Evolutionary conservation across 2,113 vertebrate species (phyloP), one percentile per base, ranked within the genome.

Genomic region (Panthera uncia): DNA sequence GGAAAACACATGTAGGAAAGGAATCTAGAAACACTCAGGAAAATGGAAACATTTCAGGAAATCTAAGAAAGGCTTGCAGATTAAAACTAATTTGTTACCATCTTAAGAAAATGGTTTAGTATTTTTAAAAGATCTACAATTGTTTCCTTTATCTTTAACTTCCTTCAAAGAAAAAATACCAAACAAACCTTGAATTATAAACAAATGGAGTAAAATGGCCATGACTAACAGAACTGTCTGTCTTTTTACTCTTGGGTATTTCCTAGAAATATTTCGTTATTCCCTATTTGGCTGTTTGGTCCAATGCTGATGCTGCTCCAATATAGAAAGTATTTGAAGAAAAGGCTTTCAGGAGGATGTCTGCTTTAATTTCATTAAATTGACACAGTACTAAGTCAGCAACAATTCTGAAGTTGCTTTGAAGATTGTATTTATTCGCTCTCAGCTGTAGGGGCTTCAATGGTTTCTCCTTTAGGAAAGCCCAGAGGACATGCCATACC

Each of bases 401-500:
- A 71, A 48, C 69, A 81, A 81, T 84, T 38, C 8, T 48, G 33
- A 91, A 71, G 52, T 57, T 29, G 41, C 55, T 92, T 5, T 88
- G 68, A 93, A 83, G 50, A 63, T 82, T 74, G 15, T 33, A 33
- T 76, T 85, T 78, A 63, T 61, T 65, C 85, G 69, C 19, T 18
- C 63, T 79, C 36, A 29, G 55, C 36, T 4, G 36, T 23, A 57
- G 38, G 57, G 61, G 21, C 36, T 66, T 92, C 48, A 10, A 27
- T 23, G 74, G 18, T 16, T 50, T 95, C 33, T 83, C 55, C 84
- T 0, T 52, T n/a, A 91, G 87, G 61, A 61, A 45, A 94, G 71
- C 57, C 81, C 0, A 78, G 69, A 3, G 33, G 38, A 63, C 41
- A 21, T 3, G 23, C 63, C 36, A 0, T 98, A 99, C 99, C 99